Evolutionary conservation across 1,140 invertebrate genomes (phyloP), one percentile per base, ranked within the genome.

Genomic region (Saxidomus purpurata): DNA sequence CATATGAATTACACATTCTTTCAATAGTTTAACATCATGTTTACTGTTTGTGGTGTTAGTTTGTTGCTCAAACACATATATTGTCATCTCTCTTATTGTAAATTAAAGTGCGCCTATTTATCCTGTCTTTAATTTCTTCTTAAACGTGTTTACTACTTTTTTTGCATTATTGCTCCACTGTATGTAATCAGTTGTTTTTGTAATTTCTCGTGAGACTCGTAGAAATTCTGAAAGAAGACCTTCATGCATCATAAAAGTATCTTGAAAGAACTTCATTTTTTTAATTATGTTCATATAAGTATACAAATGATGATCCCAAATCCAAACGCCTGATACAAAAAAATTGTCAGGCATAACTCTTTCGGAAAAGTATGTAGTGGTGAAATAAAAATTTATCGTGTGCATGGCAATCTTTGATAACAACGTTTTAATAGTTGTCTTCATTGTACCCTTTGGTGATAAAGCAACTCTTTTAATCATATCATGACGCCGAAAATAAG

Each of bases 241-340:
- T 61, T 25, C 55, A 22, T 61, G 9, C 25, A 61, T 61, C 55
- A 61, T 61, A 25, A n/a, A 61, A 61, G 55, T 61, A 19, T 61
- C 55, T 61, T 61, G 55, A 25, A 13, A 61, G 55, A 61, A 61
- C 17, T 61, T 61, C 55, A 61, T 61, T 4, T 61, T 25, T 61
- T 61, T 8, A 13, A 61, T 61, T 4, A 61, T 22, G 22, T 61
- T 22, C 55, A 61, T 61, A 61, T 61, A 61, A 19, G 17, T 22
- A 61, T 61, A 61, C 22, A 61, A 61, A 61, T 61, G 55, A n/a
- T 61, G 55, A 61, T 61, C 55, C 55, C 55, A 61, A 13, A 61
- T 11, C 55, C 55, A 61, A n/a, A 61, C 55, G n/a, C 55, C 55
- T 6, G 25, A 61, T 6, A 61, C 55, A 61, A 61, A 61, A 8